phyloP scores from a whole-genome alignment of 1,140 invertebrate genomes.

The Drosophila lini region DNA sequence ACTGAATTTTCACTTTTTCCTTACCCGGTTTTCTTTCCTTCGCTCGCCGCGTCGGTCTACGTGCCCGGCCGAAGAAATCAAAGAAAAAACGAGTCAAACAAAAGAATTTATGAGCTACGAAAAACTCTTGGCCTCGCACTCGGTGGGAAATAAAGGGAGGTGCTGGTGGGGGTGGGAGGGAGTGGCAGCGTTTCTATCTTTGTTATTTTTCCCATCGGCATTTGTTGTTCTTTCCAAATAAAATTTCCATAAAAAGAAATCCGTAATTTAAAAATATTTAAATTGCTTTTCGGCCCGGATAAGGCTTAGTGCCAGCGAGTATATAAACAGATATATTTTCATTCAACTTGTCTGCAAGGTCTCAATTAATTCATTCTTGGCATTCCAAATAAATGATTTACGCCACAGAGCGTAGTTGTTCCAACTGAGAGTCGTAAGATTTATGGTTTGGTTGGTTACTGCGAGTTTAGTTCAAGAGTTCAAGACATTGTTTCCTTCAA shows the following conservation, averaged over 20 bases:
- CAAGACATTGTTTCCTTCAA: not conserved
- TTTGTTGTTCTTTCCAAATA: conserved; percentile 59
- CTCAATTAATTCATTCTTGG: conserved; percentile 51
- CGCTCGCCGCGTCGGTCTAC: conserved; percentile 5
- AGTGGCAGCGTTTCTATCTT: conserved; percentile 37
- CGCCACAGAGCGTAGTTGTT: conserved; percentile 9
- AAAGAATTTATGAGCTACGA: conserved; percentile 74
- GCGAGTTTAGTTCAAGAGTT: conserved; percentile 2
- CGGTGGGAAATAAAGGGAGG: conserved; percentile 9
- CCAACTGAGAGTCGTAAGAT: conserved; percentile 20
- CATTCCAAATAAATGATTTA: conserved; percentile 39
- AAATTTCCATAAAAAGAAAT: conserved; percentile 71
- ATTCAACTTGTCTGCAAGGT: conserved; percentile 30
- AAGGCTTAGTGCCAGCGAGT: conserved; percentile 19
- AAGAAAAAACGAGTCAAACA: conserved; percentile 61
- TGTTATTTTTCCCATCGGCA: conserved; percentile 70
- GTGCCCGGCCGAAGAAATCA: conserved; percentile 57
- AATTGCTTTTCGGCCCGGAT: conserved; percentile 39
- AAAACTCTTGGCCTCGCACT: conserved; percentile 62
- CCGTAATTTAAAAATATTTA: conserved; percentile 62
- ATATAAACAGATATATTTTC: conserved; percentile 19
- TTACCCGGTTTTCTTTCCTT: conserved; percentile 40
- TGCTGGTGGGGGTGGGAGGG: conserved; percentile 2
- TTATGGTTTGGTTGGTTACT: conserved; percentile 22
- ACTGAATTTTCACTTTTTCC: conserved; percentile 75